Base-by-base conservation (phyloP, 2,888 invertebrate genomes). In the Melanostoma scalare region DNA sequence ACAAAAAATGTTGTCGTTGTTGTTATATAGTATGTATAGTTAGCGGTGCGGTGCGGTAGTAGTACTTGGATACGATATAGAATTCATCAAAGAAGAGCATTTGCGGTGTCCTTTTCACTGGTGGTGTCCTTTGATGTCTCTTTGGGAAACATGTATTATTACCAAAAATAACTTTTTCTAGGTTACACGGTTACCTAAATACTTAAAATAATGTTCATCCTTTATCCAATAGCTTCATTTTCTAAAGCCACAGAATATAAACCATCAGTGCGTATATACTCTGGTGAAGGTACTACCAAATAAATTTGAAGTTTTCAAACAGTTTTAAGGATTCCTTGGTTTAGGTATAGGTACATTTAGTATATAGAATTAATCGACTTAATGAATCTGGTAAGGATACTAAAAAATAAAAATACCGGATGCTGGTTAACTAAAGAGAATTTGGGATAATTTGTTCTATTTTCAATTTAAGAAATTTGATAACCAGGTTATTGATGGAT, bases 161-260 rank as follows among this genome's bases (percentile, higher is more conserved):
- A 79, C 74, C 20, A 75, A 84, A 78, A 78, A 75, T 84, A 84
- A 75, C 82, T 79, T 79, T 84, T 50, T 79, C 84, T 84, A 84
- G 79, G 84, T 84, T 84, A 84, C 71, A 84, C 74, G 79, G 84
- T 79, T 84, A 79, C 65, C 79, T 72, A 79, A 84, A 79, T 79
- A 65, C 84, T 84, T 75, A 79, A 52, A 55, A 61, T 76, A 76
- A 76, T 76, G 81, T 78, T 82, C 78, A 82, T 78, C 82, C 77
- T 73, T 78, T 73, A 82, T 78, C 73, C 38, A 48, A 68, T 77
- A 72, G 61, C 42, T 67, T 71, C 72, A 72, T 72, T 77, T 20
- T 20, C 56, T 52, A 58, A 65, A 77, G 44, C 76, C 77, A 58
- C 77, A 76, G 33, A 76, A 68, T 61, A 9, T 50, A 6, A n/a